Base-by-base conservation (phyloP, 2,888 invertebrate species). In the Lycia hirtaria region DNA sequence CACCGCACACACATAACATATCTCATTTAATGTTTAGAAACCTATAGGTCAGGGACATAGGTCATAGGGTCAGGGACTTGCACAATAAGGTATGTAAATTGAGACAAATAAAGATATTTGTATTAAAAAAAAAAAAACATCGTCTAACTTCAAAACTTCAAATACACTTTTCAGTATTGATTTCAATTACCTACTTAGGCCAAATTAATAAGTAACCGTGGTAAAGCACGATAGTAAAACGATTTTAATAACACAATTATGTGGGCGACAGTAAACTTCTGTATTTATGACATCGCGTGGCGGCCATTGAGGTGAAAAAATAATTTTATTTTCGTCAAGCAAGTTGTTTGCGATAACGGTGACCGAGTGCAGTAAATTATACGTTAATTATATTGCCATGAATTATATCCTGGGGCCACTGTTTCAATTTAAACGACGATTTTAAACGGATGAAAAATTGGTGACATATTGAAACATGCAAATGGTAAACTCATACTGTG, bases 321-420 rank as follows among this genome's bases (percentile, higher is more conserved):
- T 75, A 68, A 75, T 74, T 76, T 74, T 69, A 81, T 84, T 87
- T 83, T 78, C 80, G 79, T 85, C 78, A 78, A 85, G 82, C 87
- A 83, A 76, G 81, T 72, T 87, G 88, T 88, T 85, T 72, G 81
- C 83, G 87, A 90, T 87, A 88, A 69, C 76, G 72, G 76, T 50
- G 57, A 58, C 51, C 44, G 51, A 56, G 59, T 60, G 76, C 65
- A 68, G 80, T 89, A 88, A 89, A 88, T 89, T 88, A 84, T 77
- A 78, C 75, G 75, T 77, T 87, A 84, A 87, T 88, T 88, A 84
- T 84, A 81, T 78, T 75, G 79, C 75, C 67, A 71, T 76, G 74
- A 84, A 87, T 88, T 88, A 83, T 84, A 80, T 76, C 73, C 77
- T 74, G 67, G 71, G 76, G 75, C 70, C 71, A 65, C 71, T 76